A percentile compares a stretch with the other conserved stretches of the same genome.
Evolutionary conservation across 2,797 vertebrate genomes (phyloP).

Genomic region (Bryconaethiops microstoma): DNA sequence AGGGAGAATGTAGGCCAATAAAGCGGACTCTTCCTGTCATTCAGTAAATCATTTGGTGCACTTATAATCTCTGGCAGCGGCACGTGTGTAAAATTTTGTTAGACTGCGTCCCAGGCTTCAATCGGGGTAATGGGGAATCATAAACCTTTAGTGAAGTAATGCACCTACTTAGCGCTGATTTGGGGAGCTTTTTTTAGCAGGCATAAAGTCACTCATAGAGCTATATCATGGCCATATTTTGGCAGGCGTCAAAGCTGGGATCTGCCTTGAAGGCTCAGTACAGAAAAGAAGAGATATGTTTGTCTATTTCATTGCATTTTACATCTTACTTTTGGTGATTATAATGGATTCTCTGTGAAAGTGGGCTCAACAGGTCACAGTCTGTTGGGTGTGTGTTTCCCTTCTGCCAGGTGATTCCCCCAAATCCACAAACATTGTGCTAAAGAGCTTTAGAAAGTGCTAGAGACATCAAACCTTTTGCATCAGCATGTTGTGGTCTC

Average conservation of each 20-base stretch:
- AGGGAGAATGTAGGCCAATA: constrained; percentile 27
- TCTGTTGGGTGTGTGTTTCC: constrained; percentile 13
- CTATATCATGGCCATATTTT: constrained; percentile 46
- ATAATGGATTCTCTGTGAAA: constrained; percentile 16
- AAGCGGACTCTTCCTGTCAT: constrained; percentile 42
- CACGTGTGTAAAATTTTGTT: constrained; percentile 52
- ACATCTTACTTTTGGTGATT: constrained; percentile 11
- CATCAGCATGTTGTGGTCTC: constrained; percentile 28
- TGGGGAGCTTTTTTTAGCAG: constrained; percentile 56
- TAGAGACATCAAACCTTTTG: constrained; percentile 27
- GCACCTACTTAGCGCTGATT: constrained; percentile 60
- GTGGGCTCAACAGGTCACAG: constrained; percentile 3
- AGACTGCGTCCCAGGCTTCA: constrained; percentile 51
- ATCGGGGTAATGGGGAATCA: constrained; percentile 58
- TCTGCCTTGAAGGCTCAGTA: constrained; percentile 24
- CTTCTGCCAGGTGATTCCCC: constrained; percentile 11
- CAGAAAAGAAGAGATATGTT: neutral
- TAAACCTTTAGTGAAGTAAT: constrained; percentile 63
- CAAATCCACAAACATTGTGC: constrained; percentile 9
- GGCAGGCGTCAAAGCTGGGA: constrained; percentile 32
- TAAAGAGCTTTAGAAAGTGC: constrained; percentile 25
- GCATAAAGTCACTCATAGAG: constrained; percentile 49
- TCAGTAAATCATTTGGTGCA: constrained; percentile 51
- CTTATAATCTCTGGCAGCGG: constrained; percentile 48
- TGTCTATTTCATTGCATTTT: constrained; percentile 13